phyloP scores from a whole-genome alignment of 2,888 invertebrate species.

The Nomada ferruginata region DNA sequence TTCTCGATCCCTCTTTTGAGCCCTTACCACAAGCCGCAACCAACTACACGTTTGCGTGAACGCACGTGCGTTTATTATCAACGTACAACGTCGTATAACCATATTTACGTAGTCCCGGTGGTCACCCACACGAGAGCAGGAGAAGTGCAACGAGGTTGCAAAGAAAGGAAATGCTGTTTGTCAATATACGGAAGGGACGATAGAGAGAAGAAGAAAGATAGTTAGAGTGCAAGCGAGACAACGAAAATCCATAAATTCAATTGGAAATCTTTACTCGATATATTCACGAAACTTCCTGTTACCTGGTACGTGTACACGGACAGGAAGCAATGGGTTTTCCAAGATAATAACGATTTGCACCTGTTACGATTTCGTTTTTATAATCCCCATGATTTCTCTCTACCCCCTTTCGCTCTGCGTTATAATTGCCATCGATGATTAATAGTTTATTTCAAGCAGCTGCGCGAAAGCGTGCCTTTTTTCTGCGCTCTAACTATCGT shows the following conservation, averaged over 20 bases:
- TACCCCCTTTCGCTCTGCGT: not conserved
- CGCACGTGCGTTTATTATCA: constrained; percentile 65
- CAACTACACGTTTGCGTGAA: constrained; percentile 66
- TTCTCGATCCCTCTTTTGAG: constrained; percentile 56
- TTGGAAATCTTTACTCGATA: constrained; percentile 66
- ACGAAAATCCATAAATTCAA: constrained; percentile 64
- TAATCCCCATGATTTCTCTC: not conserved
- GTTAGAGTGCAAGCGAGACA: constrained; percentile 21
- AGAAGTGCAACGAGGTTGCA: constrained; percentile 53
- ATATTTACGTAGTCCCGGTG: constrained; percentile 64
- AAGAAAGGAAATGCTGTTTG: constrained; percentile 66
- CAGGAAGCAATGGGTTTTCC: constrained; percentile 39
- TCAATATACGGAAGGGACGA: constrained; percentile 40
- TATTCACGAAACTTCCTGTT: constrained; percentile 46
- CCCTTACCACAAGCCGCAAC: constrained; percentile 67
- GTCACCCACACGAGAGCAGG: constrained; percentile 50
- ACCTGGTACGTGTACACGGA: constrained; percentile 2
- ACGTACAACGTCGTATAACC: constrained; percentile 58
- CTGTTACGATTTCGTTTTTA: constrained; percentile 24
- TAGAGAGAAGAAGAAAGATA: not conserved
- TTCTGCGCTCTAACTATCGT: constrained; percentile 17
- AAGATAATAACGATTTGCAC: constrained; percentile 21
- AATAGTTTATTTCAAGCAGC: constrained; percentile 52
- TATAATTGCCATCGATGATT: constrained; percentile 51
- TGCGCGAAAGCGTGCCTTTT: constrained; percentile 34